A percentile compares a stretch with the other conserved stretches of the same genome.
These are phyloP conservation scores for Gallinago solitaria DNA, from an alignment of 2,797 vertebrate species.

Conservation along the genomic window DNA sequence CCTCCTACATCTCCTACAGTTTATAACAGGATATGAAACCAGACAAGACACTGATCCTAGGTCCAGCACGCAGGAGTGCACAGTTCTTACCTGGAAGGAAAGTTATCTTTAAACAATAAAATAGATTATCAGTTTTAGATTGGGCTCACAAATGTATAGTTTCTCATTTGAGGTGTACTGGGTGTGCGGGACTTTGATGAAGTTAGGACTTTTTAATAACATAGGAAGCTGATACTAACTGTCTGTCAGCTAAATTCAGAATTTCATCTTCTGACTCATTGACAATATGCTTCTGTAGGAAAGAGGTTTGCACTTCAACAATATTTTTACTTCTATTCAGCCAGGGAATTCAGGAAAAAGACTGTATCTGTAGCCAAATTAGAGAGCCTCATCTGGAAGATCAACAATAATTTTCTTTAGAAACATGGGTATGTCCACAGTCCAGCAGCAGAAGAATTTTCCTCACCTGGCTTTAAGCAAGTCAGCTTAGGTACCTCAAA, in stretches of 20 bases:
- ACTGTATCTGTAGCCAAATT: neutral
- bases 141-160: neutral
- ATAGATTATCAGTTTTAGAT: neutral
- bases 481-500: neutral
- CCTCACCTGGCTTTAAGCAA: neutral
- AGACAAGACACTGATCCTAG: neutral
- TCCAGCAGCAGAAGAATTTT: neutral
- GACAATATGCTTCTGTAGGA: neutral
- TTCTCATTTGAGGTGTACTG: neutral
- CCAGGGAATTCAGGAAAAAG: neutral
- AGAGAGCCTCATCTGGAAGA: rapidly evolving
- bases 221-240: neutral
- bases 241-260: neutral
- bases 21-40: neutral
- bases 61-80: neutral
- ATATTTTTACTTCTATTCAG: neutral
- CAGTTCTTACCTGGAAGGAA: neutral
- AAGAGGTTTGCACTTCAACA: neutral
- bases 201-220: neutral
- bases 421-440: neutral
- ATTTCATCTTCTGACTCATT: neutral
- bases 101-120: neutral
- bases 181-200: neutral
- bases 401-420: neutral
- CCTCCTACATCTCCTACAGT: no score